Evolutionary conservation across 2,797 vertebrate genomes (phyloP).

Genomic region (Morelia viridis): DNA sequence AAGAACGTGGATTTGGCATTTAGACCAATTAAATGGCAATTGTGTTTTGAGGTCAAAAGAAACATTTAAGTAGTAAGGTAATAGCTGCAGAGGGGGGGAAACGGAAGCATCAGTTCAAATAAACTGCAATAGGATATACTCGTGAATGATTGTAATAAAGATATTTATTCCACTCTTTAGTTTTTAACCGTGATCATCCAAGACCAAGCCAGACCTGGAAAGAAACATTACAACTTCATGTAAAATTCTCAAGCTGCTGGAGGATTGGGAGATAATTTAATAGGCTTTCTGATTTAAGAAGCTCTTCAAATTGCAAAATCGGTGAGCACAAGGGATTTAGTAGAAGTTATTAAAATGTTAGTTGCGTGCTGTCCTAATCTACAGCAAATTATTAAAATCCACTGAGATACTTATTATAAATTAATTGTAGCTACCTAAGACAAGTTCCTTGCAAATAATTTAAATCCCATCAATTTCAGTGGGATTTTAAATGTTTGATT

Average conservation of each 20-base stretch:
- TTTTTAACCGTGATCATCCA: not conserved
- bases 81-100: too few species aligned
- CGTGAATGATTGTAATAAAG: not conserved
- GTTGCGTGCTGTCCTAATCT: not conserved
- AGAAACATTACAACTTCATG: not conserved
- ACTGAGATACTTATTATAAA: not conserved
- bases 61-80: not conserved
- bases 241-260: not conserved
- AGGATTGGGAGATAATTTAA: not conserved
- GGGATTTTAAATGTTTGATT: not conserved
- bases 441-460: not conserved
- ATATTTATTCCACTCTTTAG: not conserved
- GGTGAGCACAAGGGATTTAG: not conserved
- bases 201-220: not conserved
- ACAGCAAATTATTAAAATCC: not conserved
- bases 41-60: not conserved
- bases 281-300: not conserved
- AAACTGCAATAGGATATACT: not conserved
- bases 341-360: not conserved
- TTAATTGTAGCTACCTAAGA: not conserved
- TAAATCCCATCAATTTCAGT: not conserved
- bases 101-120: not conserved
- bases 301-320: not conserved
- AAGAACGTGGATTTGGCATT: not conserved
- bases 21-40: not conserved